phyloP scores from a whole-genome alignment of 2,888 invertebrate species.

The Orthonevra nobilis region DNA sequence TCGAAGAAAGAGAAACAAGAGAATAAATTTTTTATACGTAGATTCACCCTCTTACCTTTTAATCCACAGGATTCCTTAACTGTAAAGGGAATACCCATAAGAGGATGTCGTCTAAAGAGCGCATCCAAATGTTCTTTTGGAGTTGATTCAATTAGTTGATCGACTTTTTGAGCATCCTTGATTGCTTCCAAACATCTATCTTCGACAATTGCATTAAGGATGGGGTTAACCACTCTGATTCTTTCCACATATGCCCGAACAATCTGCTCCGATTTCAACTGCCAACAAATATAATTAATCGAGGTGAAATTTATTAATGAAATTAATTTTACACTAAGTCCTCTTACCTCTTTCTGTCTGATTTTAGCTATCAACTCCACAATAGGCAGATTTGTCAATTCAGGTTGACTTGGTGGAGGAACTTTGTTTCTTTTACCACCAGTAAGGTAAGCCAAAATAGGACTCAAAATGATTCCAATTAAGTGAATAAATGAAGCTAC shows the following conservation, averaged over 20 bases:
- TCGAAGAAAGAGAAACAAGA: too few relatives aligned
- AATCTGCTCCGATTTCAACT: constrained; percentile 84
- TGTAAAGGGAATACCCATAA: constrained; percentile 90
- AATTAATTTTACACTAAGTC: too few relatives aligned
- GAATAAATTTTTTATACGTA: too few relatives aligned
- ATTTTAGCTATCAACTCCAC: constrained; percentile 72
- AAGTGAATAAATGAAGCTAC: constrained; percentile 62
- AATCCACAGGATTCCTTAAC: constrained; percentile 90
- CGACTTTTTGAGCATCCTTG: constrained; percentile 83
- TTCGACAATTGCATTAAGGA: constrained; percentile 86
- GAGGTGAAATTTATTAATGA: too few relatives aligned
- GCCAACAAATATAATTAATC: neutral
- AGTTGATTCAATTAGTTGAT: constrained; percentile 77
- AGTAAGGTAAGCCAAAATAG: constrained; percentile 47
- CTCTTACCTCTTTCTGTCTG: constrained; percentile 73
- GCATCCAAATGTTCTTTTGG: constrained; percentile 57
- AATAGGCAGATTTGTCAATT: constrained; percentile 71
- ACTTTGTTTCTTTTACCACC: constrained; percentile 53
- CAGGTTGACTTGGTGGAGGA: constrained; percentile 63
- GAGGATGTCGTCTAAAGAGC: constrained; percentile 82
- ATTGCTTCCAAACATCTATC: constrained; percentile 84
- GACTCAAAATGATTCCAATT: constrained; percentile 60
- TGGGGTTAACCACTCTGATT: constrained; percentile 84
- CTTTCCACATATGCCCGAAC: constrained; percentile 84
- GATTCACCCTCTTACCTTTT: constrained; percentile 85